A percentile compares a stretch with the other conserved stretches of the same genome.
Evolutionary conservation across 1,140 invertebrate species (phyloP).

Genomic region (Oreohelix idahoensis): DNA sequence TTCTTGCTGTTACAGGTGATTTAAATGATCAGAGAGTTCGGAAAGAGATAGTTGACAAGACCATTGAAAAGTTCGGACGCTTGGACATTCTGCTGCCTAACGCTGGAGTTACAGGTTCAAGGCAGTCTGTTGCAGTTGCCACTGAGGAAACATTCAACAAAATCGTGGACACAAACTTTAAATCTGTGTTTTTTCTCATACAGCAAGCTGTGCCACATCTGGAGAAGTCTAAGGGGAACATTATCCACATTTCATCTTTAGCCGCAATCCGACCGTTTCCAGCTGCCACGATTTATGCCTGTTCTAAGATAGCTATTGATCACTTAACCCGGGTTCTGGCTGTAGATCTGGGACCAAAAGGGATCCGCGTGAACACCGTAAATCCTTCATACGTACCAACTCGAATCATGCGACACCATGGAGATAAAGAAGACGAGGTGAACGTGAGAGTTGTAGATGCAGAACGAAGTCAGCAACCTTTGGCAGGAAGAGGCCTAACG

Average conservation of each 20-base stretch:
- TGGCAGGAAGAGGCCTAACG: no score
- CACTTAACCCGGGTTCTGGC: slow-evolving; percentile 7
- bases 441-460: no score
- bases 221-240: slow-evolving; percentile 15
- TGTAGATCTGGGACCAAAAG: slow-evolving; percentile 13
- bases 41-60: not conserved
- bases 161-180: slow-evolving; percentile 2
- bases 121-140: not conserved
- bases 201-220: slow-evolving; percentile 17
- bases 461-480: no score
- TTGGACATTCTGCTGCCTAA: slow-evolving; percentile 19
- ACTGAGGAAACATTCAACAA: slow-evolving; percentile 2
- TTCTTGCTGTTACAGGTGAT: not conserved
- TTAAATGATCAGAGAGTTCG: not conserved
- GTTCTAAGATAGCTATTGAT: slow-evolving; percentile 10
- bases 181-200: slow-evolving; percentile 24
- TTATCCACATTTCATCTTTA: not conserved
- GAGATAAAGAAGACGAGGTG: no score
- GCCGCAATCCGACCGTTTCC: not conserved
- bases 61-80: not conserved
- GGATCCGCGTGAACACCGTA: slow-evolving; percentile 27
- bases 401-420: no score
- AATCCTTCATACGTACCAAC: no score
- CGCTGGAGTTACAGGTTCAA: not conserved
- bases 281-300: not conserved